Percentiles rank a stretch among this genome's conserved stretches.
These are phyloP conservation scores for Cosmopolites sordidus DNA, from an alignment of 2,888 invertebrate genomes.

Conservation along the genomic window DNA sequence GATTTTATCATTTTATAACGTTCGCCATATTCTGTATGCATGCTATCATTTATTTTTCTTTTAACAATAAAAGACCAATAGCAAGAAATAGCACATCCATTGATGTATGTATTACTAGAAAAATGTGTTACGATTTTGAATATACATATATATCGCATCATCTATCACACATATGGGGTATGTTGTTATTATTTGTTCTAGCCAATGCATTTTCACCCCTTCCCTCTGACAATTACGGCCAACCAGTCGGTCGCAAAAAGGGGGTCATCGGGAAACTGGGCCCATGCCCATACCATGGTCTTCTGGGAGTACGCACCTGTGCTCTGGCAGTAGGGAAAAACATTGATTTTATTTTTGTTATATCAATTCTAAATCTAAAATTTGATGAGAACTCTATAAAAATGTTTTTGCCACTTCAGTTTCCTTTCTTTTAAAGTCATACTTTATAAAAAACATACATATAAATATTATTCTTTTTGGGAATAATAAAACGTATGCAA, in stretches of 20 bases:
- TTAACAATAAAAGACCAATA: conserved; percentile 9
- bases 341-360: conserved; percentile 11
- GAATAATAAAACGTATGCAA: too few species aligned
- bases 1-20: too few species aligned
- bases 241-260: not conserved
- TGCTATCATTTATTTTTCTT: too few species aligned
- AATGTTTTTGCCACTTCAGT: too few species aligned
- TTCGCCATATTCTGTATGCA: too few species aligned
- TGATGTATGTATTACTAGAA: not conserved
- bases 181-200: conserved; percentile 48
- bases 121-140: too few species aligned
- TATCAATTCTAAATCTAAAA: not conserved
- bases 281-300: conserved; percentile 7
- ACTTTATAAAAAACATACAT: too few species aligned
- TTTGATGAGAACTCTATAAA: too few species aligned
- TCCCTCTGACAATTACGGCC: conserved; percentile 7
- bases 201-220: conserved; percentile 29
- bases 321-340: conserved; percentile 21
- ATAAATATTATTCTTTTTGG: too few species aligned
- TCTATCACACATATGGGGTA: conserved; percentile 48
- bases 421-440: too few species aligned
- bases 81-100: not conserved
- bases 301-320: conserved; percentile 23
- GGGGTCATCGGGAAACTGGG: conserved; percentile 6
- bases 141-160: not conserved